Evolutionary conservation across 1,140 invertebrate genomes (phyloP), one percentile per base, ranked within the genome.

Genomic region (Drosophila saltans): DNA sequence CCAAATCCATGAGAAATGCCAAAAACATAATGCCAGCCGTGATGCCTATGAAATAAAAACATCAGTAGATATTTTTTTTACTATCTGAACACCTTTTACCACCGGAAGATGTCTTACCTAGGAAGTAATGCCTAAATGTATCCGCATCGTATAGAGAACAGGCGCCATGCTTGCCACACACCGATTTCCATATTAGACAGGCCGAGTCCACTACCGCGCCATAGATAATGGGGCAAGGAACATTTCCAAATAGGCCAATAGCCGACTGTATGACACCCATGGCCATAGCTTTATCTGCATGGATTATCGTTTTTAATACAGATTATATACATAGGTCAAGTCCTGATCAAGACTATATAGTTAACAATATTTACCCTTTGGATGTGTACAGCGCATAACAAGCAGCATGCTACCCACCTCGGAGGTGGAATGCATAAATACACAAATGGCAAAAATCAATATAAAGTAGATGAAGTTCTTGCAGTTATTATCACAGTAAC

Each of bases 201-300:
- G 97, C 96, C 1, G 96, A 97, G 94, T 98, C 97, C 41, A 98
- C 96, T 9, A 98, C 96, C 65, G 96, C 96, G 69, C 97, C 97
- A 92, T 98, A 98, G 74, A 98, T 95, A 82, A 98, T 97, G 11
- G 97, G 97, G 93, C 97, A 98, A 76, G 97, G 97, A 75, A 98
- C 97, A 92, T 98, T 98, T 69, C 97, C 97, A 92, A 98, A 98
- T 72, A 98, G 94, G 43, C 97, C 97, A 78, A 98, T 98, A 59
- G 97, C 97, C 93, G 97, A 98, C 90, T 98, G 97, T 92, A 98
- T 97, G 68, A 98, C 95, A 11, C 97, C 97, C 83, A 98, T 94
- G 60, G 97, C 97, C 97, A 98, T 98, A 40, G 97, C 97, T 92
- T 98, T 98, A 92, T 98, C 97, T 93, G 75, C 5, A 9, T 0